Evolutionary conservation across 2,888 invertebrate genomes (phyloP).

Genomic region (Sesia bembeciformis): DNA sequence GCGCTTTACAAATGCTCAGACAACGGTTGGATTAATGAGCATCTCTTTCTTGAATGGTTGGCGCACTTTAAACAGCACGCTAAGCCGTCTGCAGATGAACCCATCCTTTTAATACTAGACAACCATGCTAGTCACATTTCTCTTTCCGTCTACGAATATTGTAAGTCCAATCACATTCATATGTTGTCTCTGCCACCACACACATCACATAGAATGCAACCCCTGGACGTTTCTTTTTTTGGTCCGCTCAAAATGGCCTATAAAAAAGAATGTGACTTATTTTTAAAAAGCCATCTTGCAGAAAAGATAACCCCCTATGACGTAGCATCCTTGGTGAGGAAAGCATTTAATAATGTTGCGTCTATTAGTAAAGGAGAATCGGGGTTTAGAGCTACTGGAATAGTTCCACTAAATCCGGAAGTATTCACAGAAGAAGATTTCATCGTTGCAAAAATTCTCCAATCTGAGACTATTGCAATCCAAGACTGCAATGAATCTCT

Average conservation of each 20-base stretch:
- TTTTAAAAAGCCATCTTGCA: too few species aligned
- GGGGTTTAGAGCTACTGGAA: constrained; percentile 26
- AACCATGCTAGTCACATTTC: constrained; percentile 2
- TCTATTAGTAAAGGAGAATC: constrained; percentile 25
- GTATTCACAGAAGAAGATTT: too few species aligned
- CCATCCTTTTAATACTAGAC: constrained; percentile 17
- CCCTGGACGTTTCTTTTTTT: too few species aligned
- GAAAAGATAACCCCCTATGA: constrained; percentile 26
- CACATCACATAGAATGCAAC: too few species aligned
- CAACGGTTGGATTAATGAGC: constrained; percentile 22
- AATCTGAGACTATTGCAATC: constrained; percentile 10
- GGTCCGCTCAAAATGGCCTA: too few species aligned
- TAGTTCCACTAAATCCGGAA: constrained; percentile 24
- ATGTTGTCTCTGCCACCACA: too few species aligned
- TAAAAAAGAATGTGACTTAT: too few species aligned
- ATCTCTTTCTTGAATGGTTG: constrained; percentile 19
- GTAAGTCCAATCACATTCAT: constrained; percentile 10
- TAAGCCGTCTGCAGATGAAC: constrained; percentile 14
- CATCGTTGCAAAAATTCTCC: constrained; percentile 11
- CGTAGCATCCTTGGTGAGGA: constrained; percentile 19
- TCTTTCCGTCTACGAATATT: constrained; percentile 17
- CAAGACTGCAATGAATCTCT: constrained; percentile 13
- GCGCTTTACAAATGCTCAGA: constrained; percentile 26
- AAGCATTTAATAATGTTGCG: constrained; percentile 13
- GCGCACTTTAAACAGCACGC: constrained; percentile 13